Conservation (phyloP, 2,888 invertebrate genomes). For the Cryptophagus acutangulus region DNA sequence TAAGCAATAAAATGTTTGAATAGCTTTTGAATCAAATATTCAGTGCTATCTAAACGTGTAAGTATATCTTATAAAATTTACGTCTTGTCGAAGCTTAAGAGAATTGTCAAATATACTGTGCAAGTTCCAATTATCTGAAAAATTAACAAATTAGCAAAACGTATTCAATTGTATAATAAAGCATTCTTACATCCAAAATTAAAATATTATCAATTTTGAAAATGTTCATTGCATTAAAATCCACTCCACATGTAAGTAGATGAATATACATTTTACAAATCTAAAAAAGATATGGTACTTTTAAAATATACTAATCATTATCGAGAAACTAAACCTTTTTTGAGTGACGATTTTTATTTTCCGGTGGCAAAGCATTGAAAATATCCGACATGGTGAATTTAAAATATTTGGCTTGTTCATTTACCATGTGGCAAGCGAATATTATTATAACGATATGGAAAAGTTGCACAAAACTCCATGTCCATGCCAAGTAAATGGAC, state of each 20-base stretch:
- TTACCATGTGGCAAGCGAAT: slow-evolving; percentile 8
- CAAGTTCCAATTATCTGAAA: slow-evolving; percentile 19
- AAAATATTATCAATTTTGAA: slow-evolving; percentile 11
- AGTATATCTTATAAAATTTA: too few species aligned
- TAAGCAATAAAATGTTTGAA: too few species aligned
- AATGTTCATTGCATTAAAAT: slow-evolving; percentile 8
- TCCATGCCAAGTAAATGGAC: slow-evolving; percentile 14
- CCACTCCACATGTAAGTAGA: not conserved
- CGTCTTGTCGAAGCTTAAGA: slow-evolving; percentile 13
- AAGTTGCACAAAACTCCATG: slow-evolving; percentile 15
- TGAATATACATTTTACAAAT: not conserved
- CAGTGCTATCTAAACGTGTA: too few species aligned
- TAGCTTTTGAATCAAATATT: too few species aligned
- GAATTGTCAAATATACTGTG: slow-evolving; percentile 13
- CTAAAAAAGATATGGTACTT: slow-evolving; percentile 1
- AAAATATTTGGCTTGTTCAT: slow-evolving; percentile 11
- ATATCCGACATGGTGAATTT: slow-evolving; percentile 9
- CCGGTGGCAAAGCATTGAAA: not conserved
- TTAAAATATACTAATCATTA: not conserved
- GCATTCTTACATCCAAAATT: slow-evolving; percentile 3
- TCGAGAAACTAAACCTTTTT: slow-evolving; percentile 4
- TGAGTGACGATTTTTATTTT: not conserved
- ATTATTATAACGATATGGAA: slow-evolving; percentile 16
- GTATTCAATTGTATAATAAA: not conserved
- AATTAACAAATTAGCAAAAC: slow-evolving; percentile 3